A percentile compares a stretch with the other conserved stretches of the same genome.
Evolutionary conservation across 2,797 vertebrate species (phyloP).

Genomic region (Champsocephalus gunnari): DNA sequence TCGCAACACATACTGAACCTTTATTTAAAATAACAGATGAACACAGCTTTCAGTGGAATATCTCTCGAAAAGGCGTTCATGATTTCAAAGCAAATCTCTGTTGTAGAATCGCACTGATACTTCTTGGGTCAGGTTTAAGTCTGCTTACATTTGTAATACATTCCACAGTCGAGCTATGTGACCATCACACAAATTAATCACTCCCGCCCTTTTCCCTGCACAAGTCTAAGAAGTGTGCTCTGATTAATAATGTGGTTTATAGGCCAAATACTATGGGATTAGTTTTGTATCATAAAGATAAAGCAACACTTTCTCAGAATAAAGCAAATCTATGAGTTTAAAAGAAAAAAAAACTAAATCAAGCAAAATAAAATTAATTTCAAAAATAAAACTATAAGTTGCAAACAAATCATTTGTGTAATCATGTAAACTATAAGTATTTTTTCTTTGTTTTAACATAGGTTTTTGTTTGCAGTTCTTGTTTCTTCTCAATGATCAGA

Average conservation of each 20-base stretch:
- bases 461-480: no score
- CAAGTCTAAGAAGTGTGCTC: slow-evolving; percentile 36
- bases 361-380: no score
- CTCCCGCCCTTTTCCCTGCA: slow-evolving; percentile 11
- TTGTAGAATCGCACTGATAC: slow-evolving; percentile 36
- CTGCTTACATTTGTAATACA: slow-evolving; percentile 61
- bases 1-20: slow-evolving; percentile 13
- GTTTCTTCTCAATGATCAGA: no score
- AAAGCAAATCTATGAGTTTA: no score
- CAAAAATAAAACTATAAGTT: no score
- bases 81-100: slow-evolving; percentile 49
- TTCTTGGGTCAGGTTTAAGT: slow-evolving; percentile 56
- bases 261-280: slow-evolving; percentile 17
- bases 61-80: slow-evolving; percentile 44
- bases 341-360: no score
- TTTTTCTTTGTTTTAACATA: no score
- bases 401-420: no score
- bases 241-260: slow-evolving; percentile 50
- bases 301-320: no score
- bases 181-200: slow-evolving; percentile 57
- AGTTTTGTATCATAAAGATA: no score
- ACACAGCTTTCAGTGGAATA: not conserved
- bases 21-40: slow-evolving; percentile 30
- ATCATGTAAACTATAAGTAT: no score
- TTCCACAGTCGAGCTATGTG: slow-evolving; percentile 54